Evolutionary conservation across 2,797 vertebrate genomes (phyloP).

Genomic region (Pangasius sanitwongsei): DNA sequence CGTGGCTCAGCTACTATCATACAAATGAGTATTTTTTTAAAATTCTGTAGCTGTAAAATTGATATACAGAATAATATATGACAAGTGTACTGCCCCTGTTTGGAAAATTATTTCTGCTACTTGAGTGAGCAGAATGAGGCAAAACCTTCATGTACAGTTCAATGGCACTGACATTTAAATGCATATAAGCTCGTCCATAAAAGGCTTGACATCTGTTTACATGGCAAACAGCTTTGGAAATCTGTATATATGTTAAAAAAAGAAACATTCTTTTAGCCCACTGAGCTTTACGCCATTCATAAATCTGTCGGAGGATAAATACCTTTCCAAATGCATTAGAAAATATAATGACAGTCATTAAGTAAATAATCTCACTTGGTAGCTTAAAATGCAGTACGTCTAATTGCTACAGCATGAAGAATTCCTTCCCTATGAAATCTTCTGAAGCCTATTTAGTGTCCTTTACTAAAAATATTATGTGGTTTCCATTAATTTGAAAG

Average conservation of each 20-base stretch:
- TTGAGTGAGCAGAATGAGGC: background rate
- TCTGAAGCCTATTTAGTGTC: no score
- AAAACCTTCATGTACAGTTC: background rate
- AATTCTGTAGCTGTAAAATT: background rate
- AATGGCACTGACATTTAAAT: background rate
- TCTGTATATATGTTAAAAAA: conserved; percentile 54
- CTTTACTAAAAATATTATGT: background rate
- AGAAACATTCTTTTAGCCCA: background rate
- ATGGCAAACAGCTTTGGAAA: background rate
- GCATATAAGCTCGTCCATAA: background rate
- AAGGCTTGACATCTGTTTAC: conserved; percentile 47
- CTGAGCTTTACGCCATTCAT: conserved; percentile 8
- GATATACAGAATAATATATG: background rate
- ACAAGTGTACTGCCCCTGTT: background rate
- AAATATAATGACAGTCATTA: background rate
- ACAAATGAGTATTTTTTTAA: background rate
- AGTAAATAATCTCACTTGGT: background rate
- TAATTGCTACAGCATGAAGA: background rate
- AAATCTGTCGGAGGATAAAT: conserved; percentile 5
- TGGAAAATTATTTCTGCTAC: background rate
- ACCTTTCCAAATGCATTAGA: background rate
- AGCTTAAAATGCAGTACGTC: background rate
- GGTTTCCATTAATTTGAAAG: conserved; percentile 2
- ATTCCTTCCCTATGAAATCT: conserved; percentile 4
- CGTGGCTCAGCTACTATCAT: background rate